Conservation (phyloP, 2,113 vertebrate species). For the Gymnobelideus leadbeateri region DNA sequence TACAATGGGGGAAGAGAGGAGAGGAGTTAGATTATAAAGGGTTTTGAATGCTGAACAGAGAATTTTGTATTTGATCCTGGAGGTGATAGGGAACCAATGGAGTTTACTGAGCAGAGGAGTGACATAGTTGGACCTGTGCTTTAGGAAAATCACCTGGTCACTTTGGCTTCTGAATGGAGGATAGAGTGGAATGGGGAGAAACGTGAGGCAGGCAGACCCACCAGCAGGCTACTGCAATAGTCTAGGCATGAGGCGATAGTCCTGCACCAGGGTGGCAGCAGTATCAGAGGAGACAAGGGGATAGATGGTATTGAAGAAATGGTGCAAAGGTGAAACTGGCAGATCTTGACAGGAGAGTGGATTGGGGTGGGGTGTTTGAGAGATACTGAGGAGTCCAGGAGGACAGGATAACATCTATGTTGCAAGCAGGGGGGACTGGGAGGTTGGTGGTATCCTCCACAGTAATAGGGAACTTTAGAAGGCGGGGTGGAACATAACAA, state of each 20-base stretch:
- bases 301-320: background rate
- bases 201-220: background rate
- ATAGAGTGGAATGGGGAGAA: background rate
- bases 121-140: background rate
- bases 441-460: fast-evolving
- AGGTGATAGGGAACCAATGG: background rate
- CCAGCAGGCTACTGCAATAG: too few relatives aligned
- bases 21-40: background rate
- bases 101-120: background rate
- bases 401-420: fast-evolving
- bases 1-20: background rate
- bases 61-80: background rate
- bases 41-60: background rate
- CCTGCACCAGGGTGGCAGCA: fast-evolving
- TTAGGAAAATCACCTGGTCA: background rate
- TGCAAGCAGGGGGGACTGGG: background rate
- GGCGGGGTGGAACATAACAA: background rate
- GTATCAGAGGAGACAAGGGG: background rate
- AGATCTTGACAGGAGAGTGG: background rate
- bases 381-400: fast-evolving
- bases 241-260: background rate
- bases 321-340: background rate
- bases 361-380: fast-evolving
- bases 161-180: background rate
- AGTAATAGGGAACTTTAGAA: too few relatives aligned